phyloP scores from a whole-genome alignment of 2,888 invertebrate species.

The Trichogramma dendrolimi region DNA sequence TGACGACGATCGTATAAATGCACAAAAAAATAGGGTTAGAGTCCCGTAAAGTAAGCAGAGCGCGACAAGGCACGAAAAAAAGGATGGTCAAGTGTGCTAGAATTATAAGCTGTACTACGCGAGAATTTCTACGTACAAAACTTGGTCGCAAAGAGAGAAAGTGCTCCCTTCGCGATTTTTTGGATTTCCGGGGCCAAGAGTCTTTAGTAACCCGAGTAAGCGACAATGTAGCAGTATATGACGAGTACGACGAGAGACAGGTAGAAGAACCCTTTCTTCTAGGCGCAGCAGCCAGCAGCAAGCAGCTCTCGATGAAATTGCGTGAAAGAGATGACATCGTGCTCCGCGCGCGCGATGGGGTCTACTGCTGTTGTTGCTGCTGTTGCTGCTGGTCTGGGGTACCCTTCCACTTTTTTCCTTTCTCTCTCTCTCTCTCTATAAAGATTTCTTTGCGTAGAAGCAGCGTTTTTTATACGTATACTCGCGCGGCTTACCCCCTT shows the following conservation, averaged over 20 bases:
- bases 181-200: conserved; percentile 44
- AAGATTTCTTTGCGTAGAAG: conserved; percentile 1
- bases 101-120: too few relatives aligned
- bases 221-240: conserved; percentile 39
- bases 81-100: conserved; percentile 28
- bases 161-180: conserved; percentile 45
- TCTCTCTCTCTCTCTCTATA: conserved; percentile 12
- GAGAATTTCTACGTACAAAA: too few relatives aligned
- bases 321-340: conserved; percentile 49
- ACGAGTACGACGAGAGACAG: conserved; percentile 10
- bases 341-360: conserved; percentile 19
- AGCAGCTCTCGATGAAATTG: conserved; percentile 38
- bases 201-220: conserved; percentile 49
- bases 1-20: too few relatives aligned
- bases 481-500: neutral
- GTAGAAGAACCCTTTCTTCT: neutral
- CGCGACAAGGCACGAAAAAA: conserved; percentile 33
- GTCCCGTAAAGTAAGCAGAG: conserved; percentile 46
- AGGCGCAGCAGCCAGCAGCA: conserved; percentile 10
- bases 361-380: too few relatives aligned
- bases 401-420: neutral
- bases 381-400: neutral
- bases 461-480: neutral
- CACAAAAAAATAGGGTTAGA: too few relatives aligned
- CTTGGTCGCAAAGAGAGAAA: conserved; percentile 21